These are phyloP conservation scores for Drosophila mimica DNA, from an alignment of 2,888 invertebrate species.

Conservation along the genomic window DNA sequence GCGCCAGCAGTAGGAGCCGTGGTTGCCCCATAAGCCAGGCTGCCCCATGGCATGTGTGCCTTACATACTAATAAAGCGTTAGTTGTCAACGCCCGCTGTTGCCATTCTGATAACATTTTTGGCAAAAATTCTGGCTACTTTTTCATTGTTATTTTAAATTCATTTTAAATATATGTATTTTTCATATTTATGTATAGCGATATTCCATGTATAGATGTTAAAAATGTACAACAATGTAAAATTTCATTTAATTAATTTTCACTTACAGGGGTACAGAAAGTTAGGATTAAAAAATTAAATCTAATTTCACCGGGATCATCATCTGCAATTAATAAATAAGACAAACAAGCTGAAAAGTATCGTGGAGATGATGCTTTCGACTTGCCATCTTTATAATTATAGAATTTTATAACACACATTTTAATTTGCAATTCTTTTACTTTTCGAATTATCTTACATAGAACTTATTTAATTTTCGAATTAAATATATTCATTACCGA, in stretches of 20 bases:
- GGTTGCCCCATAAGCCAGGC: conserved; percentile 17
- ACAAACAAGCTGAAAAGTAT: neutral
- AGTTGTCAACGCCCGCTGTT: conserved; percentile 52
- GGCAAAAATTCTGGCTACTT: conserved; percentile 12
- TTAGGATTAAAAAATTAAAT: neutral
- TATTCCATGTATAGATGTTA: too few relatives aligned
- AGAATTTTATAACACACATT: too few relatives aligned
- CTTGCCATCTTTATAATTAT: too few relatives aligned
- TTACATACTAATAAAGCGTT: conserved; percentile 77
- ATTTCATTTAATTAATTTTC: neutral
- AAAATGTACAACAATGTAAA: too few relatives aligned
- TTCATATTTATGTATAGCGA: neutral
- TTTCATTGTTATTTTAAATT: conserved; percentile 18
- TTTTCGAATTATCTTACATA: neutral
- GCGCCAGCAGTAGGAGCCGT: conserved; percentile 8
- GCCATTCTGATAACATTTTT: conserved; percentile 31
- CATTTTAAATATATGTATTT: neutral
- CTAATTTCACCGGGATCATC: neutral
- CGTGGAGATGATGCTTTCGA: neutral
- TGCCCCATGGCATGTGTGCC: conserved; percentile 70
- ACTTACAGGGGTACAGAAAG: neutral
- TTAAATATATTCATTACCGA: neutral
- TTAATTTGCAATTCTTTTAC: neutral
- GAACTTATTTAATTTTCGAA: neutral
- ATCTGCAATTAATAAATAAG: neutral